Conservation (phyloP, 2,888 invertebrate genomes). For the Xanthostigma xanthostigma region DNA sequence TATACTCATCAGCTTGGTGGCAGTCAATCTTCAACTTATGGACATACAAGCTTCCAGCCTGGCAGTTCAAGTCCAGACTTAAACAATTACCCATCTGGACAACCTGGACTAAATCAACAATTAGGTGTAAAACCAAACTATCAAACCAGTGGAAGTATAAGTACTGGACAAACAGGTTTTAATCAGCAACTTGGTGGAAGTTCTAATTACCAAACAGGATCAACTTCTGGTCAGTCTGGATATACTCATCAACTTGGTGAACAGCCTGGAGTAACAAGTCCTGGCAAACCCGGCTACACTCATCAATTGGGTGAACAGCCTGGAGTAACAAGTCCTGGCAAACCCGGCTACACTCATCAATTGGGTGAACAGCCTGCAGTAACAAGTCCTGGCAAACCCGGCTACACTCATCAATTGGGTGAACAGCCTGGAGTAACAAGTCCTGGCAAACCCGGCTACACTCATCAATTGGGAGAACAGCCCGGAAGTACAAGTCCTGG, state of each 20-base stretch:
- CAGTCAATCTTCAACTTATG: no score
- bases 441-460: background rate
- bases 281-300: no score
- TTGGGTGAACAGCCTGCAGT: no score
- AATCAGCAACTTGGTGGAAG: no score
- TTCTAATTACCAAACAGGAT: no score
- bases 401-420: no score
- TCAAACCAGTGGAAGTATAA: background rate
- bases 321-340: no score
- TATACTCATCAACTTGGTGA: background rate
- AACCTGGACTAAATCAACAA: background rate
- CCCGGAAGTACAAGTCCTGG: background rate
- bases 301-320: no score
- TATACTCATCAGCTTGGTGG: constrained; percentile 1
- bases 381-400: no score
- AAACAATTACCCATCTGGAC: background rate
- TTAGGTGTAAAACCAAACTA: background rate
- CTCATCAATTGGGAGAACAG: background rate
- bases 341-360: no score
- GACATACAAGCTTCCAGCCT: background rate
- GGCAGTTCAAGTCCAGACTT: background rate
- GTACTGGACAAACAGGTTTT: background rate
- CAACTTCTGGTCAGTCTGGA: background rate
- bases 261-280: no score
- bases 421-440: background rate